Percentiles rank a stretch among this genome's conserved stretches.
Evolutionary conservation across 2,113 vertebrate genomes (phyloP).

Genomic region (Ornithorhynchus anatinus): DNA sequence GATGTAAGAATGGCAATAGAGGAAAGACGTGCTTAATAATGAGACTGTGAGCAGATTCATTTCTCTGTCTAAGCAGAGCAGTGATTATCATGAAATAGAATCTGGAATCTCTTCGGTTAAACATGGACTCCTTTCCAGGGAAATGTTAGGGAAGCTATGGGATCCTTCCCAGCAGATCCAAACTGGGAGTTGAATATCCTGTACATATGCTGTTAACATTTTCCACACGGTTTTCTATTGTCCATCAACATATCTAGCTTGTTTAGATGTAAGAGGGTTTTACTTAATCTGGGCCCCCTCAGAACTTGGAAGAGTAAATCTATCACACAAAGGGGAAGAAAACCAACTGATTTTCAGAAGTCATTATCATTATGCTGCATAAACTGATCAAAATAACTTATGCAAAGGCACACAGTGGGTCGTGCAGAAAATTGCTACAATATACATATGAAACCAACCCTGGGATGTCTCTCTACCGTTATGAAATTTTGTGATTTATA

Average conservation of each 20-base stretch:
- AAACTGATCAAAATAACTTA: slow-evolving; percentile 42
- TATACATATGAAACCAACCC: slow-evolving; percentile 44
- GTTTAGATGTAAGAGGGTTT: too few species aligned
- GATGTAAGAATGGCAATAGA: neutral
- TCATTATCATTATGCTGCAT: slow-evolving; percentile 28
- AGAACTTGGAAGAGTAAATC: slow-evolving; percentile 12
- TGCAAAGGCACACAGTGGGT: slow-evolving; percentile 29
- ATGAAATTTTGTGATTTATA: slow-evolving; percentile 62
- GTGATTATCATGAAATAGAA: neutral
- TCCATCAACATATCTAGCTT: neutral
- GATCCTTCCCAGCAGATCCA: neutral
- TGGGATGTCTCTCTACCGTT: slow-evolving; percentile 42
- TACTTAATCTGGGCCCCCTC: neutral
- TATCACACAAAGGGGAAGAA: slow-evolving; percentile 16
- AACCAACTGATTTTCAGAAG: slow-evolving; percentile 34
- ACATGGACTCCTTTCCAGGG: too few species aligned
- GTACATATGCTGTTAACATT: neutral
- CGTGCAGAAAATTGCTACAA: slow-evolving; percentile 43
- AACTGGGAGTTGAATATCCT: neutral
- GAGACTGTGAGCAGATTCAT: neutral
- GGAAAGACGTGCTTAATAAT: neutral
- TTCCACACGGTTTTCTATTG: neutral
- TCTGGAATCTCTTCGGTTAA: too few species aligned
- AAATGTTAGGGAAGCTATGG: neutral
- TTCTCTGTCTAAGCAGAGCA: neutral